Base-by-base conservation (phyloP, 2,888 invertebrate genomes). In the Himalopsyche tibetana region DNA sequence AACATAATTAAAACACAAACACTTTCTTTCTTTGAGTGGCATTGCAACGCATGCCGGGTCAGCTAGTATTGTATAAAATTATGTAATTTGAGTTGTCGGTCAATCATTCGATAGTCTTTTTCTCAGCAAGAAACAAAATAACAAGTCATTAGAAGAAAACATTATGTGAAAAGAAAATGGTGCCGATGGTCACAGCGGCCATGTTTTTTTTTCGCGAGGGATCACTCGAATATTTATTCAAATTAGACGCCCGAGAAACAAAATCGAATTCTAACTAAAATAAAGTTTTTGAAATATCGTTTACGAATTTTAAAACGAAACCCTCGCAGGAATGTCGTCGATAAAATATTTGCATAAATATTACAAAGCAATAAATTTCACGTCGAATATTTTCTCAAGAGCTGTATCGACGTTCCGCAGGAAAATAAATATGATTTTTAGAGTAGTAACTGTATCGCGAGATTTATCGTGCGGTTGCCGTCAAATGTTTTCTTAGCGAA, bases 281-380 rank as follows among this genome's bases (percentile, higher is more conserved):
- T 74, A 74, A 74, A 74, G 74, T 74, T 74, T 74, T 36, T 74
- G 80, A 45, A 80, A 80, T 80, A 80, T 80, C 55, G 55, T 28
- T 55, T 55, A 82, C 55, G 82, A 28, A 82, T 36, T 55, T 82
- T 82, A 55, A 55, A 84, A 19, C 40, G 56, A 38, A 55, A 63
- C 56, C 36, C 45, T 42, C 55, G 36, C 82, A 42, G 80, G 82
- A 84, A 85, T 82, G 85, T 56, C 56, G 82, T 55, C 45, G 83
- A 86, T 83, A 81, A 69, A 80, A 84, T 83, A 86, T 83, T 83
- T 86, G 69, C 83, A 83, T 69, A 63, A 83, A 86, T 83, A 85
- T 82, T 80, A 55, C 81, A 28, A 55, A 86, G 83, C 80, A 83
- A 83, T 86, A 83, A 86, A 83, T 83, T 86, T 81, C 56, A 51